phyloP scores from a whole-genome alignment of 2,113 vertebrate genomes.

The Lophochroa leadbeateri region DNA sequence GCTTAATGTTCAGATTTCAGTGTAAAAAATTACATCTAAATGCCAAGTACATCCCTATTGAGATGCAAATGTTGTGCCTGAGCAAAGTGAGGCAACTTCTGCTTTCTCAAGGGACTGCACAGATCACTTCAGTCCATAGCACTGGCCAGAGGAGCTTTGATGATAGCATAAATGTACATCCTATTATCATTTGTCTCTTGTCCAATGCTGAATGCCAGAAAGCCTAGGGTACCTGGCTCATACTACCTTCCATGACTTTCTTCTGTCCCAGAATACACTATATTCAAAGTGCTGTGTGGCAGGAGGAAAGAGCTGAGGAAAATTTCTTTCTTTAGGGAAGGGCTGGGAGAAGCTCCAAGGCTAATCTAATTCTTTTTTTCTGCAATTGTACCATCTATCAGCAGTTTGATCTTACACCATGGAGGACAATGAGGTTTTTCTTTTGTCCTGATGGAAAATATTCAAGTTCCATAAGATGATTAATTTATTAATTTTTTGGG shows the following conservation, averaged over 20 bases:
- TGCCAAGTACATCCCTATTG: not conserved
- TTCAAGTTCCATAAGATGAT: not conserved
- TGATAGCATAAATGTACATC: not conserved
- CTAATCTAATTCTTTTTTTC: not conserved
- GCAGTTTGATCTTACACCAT: not conserved
- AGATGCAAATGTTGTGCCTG: not conserved
- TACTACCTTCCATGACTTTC: not conserved
- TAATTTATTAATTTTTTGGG: not conserved
- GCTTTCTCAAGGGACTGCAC: not conserved
- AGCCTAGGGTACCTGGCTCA: not conserved
- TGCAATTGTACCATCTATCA: not conserved
- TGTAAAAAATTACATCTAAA: not conserved
- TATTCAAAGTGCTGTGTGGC: not conserved
- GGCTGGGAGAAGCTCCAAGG: fast-evolving
- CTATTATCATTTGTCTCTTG: not conserved
- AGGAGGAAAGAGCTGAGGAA: not conserved
- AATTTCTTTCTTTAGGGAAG: not conserved
- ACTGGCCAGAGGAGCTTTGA: not conserved
- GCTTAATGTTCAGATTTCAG: not conserved
- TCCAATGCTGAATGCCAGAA: not conserved
- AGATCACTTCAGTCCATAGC: not conserved
- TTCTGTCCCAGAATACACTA: not conserved
- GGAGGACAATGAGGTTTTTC: not conserved
- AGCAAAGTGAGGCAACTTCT: not conserved
- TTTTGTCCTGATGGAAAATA: not conserved